phyloP scores from a whole-genome alignment of 2,113 vertebrate species.

The Pteronura brasiliensis region DNA sequence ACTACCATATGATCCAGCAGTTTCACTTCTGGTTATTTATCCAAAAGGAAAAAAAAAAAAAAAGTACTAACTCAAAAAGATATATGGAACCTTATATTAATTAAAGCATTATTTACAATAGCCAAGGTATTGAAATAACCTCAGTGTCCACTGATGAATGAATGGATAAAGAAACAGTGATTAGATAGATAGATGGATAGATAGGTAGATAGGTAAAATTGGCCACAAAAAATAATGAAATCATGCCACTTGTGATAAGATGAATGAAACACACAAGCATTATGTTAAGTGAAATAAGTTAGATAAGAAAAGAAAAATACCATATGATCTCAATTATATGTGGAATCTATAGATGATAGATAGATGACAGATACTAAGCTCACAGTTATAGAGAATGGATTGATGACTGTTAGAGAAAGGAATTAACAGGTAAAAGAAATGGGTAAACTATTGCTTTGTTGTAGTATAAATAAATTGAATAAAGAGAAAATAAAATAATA shows the following conservation, averaged over 20 bases:
- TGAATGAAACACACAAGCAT: not conserved
- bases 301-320: not conserved
- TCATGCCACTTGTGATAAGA: not conserved
- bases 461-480: not conserved
- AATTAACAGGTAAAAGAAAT: not conserved
- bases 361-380: not conserved
- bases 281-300: not conserved
- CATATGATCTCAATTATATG: not conserved
- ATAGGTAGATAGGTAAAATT: not conserved
- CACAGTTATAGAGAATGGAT: not conserved
- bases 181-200: not conserved
- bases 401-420: not conserved
- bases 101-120: not conserved
- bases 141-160: not conserved
- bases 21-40: not conserved
- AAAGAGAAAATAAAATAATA: not conserved
- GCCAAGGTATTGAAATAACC: not conserved
- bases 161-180: not conserved
- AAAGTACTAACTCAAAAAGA: not conserved
- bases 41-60: not conserved
- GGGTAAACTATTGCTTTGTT: not conserved
- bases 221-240: not conserved
- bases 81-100: not conserved
- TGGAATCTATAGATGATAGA: not conserved
- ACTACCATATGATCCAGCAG: not conserved